These are phyloP conservation scores for Helobdella robusta DNA, from an alignment of 2,888 invertebrate species.

Conservation along the genomic window DNA sequence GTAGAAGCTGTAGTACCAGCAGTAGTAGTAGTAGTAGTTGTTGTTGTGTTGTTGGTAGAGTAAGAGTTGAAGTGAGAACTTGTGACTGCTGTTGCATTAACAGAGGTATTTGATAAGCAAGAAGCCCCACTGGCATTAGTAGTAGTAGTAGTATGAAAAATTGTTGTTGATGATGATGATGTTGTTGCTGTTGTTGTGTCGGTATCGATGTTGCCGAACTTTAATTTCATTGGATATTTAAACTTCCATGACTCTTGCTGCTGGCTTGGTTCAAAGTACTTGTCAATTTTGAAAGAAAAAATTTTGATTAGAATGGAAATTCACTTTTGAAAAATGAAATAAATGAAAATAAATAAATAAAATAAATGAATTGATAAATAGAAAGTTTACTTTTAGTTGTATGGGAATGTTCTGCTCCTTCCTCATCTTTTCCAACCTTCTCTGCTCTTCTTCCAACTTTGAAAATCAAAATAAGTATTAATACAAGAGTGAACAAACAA, in stretches of 20 bases:
- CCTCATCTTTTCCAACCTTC: constrained; percentile 45
- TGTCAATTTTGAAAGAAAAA: too few relatives aligned
- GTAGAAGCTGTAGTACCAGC: constrained; percentile 15
- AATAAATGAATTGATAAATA: neutral
- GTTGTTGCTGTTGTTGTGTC: constrained; percentile 10
- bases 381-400: constrained; percentile 41
- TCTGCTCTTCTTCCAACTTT: constrained; percentile 47
- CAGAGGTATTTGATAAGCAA: constrained; percentile 3
- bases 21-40: constrained; percentile 21
- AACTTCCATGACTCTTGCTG: too few relatives aligned
- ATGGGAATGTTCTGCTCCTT: constrained; percentile 42
- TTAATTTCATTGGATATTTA: too few relatives aligned
- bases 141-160: constrained; percentile 17
- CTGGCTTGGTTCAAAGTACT: too few relatives aligned
- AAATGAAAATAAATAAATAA: constrained; percentile 1
- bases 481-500: too few relatives aligned
- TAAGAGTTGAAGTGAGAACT: neutral
- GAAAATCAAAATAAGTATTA: constrained; percentile 30
- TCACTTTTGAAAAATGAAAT: constrained; percentile 1
- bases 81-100: constrained; percentile 6
- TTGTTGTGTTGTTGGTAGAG: constrained; percentile 6
- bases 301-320: too few relatives aligned
- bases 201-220: constrained; percentile 17
- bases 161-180: neutral
- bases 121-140: constrained; percentile 11